Evolutionary conservation across 1,140 invertebrate species (phyloP).

Genomic region (Tetramorium parvispinum): DNA sequence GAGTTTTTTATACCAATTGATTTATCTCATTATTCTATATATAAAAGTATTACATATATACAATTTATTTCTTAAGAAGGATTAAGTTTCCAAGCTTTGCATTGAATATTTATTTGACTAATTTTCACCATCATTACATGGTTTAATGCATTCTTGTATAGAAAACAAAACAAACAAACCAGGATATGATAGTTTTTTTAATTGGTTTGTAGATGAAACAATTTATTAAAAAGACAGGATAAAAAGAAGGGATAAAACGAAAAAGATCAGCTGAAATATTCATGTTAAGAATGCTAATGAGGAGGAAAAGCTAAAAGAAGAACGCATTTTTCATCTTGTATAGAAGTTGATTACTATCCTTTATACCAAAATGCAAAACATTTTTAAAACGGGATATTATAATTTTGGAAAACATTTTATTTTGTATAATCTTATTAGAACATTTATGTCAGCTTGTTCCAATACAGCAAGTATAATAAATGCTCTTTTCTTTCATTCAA

Average conservation of each 20-base stretch:
- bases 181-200: neutral
- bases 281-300: constrained; percentile 45
- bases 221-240: neutral
- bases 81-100: neutral
- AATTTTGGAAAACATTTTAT: neutral
- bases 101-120: neutral
- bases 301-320: constrained; percentile 2
- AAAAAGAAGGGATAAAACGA: neutral
- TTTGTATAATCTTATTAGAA: neutral
- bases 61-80: neutral
- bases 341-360: constrained; percentile 8
- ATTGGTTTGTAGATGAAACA: neutral
- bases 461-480: neutral
- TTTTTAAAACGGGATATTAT: neutral
- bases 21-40: too few species aligned
- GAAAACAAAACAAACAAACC: neutral
- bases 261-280: neutral
- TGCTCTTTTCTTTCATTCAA: neutral
- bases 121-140: neutral
- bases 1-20: too few species aligned
- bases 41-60: neutral
- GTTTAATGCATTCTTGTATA: neutral
- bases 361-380: neutral
- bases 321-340: neutral
- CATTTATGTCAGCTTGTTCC: neutral